These are phyloP conservation scores for Chironomus riparius DNA, from an alignment of 2,888 invertebrate species.

Conservation along the genomic window DNA sequence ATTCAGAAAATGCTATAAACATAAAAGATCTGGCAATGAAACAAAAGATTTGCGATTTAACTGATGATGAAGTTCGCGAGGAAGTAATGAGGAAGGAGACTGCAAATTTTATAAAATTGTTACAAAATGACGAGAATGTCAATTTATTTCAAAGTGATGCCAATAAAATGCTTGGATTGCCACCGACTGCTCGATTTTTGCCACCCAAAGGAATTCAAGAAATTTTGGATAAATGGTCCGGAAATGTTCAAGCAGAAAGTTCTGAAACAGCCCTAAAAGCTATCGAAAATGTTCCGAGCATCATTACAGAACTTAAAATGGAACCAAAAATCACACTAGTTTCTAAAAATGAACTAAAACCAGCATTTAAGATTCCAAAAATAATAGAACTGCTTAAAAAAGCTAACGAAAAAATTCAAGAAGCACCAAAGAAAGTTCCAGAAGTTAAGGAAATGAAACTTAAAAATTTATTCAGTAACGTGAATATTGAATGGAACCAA, in stretches of 20 bases:
- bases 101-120: neutral
- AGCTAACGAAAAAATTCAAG: neutral
- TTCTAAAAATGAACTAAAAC: no score
- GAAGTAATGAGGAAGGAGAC: neutral
- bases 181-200: neutral
- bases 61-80: neutral
- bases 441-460: no score
- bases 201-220: neutral
- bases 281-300: no score
- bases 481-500: neutral
- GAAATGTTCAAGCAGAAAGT: no score
- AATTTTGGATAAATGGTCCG: no score
- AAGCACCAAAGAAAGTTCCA: neutral
- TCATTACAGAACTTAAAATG: no score
- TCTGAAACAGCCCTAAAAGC: no score
- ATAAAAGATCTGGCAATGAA: neutral
- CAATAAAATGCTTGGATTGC: neutral
- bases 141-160: neutral
- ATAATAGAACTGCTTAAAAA: no score
- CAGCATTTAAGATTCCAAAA: no score
- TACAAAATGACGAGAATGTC: neutral
- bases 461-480: neutral
- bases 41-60: neutral
- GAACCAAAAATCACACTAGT: no score
- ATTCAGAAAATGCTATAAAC: no score